These are phyloP conservation scores for Eurois occulta DNA, from an alignment of 2,888 invertebrate species.

Conservation along the genomic window DNA sequence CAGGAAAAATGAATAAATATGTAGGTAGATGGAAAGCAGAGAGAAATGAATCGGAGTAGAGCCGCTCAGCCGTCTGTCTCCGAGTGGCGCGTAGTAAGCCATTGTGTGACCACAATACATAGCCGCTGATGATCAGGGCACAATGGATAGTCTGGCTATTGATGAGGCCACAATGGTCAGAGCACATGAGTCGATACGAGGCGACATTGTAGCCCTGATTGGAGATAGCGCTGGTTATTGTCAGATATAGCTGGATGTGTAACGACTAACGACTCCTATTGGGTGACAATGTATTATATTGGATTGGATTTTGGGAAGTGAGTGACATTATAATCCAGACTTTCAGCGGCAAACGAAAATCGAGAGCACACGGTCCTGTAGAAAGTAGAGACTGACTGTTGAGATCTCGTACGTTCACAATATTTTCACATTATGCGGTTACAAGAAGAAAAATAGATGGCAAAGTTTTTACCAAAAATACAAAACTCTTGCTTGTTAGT, in stretches of 20 bases:
- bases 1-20: not conserved
- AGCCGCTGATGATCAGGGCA: conserved; percentile 17
- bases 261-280: not conserved
- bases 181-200: conserved; percentile 33
- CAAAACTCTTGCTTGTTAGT: not conserved
- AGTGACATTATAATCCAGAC: not conserved
- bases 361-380: not conserved
- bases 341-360: not conserved
- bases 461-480: not conserved
- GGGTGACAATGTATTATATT: not conserved
- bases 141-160: conserved; percentile 14
- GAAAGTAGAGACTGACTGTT: not conserved
- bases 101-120: conserved; percentile 41
- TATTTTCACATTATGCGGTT: not conserved
- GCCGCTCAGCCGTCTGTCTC: not conserved
- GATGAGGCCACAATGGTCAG: conserved; percentile 20
- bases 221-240: conserved; percentile 36
- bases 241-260: not conserved
- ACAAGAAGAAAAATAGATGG: not conserved
- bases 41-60: conserved; percentile 14
- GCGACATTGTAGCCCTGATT: conserved; percentile 38
- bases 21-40: not conserved
- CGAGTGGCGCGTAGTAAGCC: not conserved
- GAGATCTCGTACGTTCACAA: not conserved
- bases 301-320: not conserved